A percentile compares a stretch with the other conserved stretches of the same genome.
These are phyloP conservation scores for Macaria notata DNA, from an alignment of 2,888 invertebrate species.

Conservation along the genomic window DNA sequence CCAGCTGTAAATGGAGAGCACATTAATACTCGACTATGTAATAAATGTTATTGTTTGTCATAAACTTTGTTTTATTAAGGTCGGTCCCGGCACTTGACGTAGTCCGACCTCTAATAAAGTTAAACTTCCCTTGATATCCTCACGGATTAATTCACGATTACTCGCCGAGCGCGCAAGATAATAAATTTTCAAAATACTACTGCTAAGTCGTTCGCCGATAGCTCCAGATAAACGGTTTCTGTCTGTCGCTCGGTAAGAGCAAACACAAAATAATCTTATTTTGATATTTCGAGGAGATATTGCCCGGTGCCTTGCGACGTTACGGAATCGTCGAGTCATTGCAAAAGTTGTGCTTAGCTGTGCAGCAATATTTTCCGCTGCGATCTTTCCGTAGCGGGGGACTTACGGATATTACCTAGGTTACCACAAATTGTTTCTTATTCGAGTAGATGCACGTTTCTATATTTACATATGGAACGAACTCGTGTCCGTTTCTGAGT, in stretches of 20 bases:
- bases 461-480: not conserved
- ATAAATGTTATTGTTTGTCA: conserved; percentile 80
- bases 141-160: conserved; percentile 52
- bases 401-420: conserved; percentile 44
- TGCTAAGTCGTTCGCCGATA: conserved; percentile 36
- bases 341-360: conserved; percentile 64
- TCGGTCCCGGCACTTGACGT: conserved; percentile 57
- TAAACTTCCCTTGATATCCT: conserved; percentile 57
- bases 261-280: conserved; percentile 62
- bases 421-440: conserved; percentile 34
- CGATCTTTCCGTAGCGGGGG: conserved; percentile 47
- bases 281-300: conserved; percentile 63
- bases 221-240: conserved; percentile 43
- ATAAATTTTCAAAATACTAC: conserved; percentile 27
- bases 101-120: conserved; percentile 68
- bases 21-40: conserved; percentile 77
- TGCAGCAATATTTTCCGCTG: conserved; percentile 58
- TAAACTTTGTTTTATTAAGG: conserved; percentile 78
- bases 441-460: conserved; percentile 9
- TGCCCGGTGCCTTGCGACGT: conserved; percentile 48
- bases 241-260: conserved; percentile 43
- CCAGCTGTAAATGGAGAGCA: conserved; percentile 69
- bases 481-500: conserved; percentile 25
- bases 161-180: conserved; percentile 44
- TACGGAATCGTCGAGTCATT: conserved; percentile 61